Percentiles rank a stretch among this genome's conserved stretches.
phyloP scores from a whole-genome alignment of 2,797 vertebrate genomes.

The Notoglanidium macrostoma region DNA sequence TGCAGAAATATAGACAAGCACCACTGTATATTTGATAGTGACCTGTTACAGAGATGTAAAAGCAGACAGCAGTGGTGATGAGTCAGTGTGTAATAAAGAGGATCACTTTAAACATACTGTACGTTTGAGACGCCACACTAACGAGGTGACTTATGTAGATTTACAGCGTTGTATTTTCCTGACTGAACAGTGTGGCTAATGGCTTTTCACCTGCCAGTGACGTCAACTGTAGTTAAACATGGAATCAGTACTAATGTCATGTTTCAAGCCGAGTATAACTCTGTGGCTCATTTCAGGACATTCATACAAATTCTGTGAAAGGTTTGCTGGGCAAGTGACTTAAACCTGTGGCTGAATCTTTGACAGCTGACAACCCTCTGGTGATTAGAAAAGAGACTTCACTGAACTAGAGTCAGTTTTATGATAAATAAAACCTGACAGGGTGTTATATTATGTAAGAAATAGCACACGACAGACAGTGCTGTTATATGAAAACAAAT shows the following conservation, averaged over 20 bases:
- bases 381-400: background rate
- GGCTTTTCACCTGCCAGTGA: background rate
- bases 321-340: background rate
- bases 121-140: background rate
- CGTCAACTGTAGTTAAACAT: background rate
- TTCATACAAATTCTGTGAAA: background rate
- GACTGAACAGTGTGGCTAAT: background rate
- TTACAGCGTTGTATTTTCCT: background rate
- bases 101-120: background rate
- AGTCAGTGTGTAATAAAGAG: background rate
- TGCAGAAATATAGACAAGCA: too few relatives aligned
- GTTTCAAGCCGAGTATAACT: background rate
- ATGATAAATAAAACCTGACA: background rate
- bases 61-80: background rate
- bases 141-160: background rate
- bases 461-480: background rate
- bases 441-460: background rate
- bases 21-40: background rate
- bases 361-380: background rate
- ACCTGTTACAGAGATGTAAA: background rate
- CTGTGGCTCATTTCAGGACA: background rate
- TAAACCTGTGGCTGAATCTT: background rate
- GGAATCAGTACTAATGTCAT: background rate
- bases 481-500: background rate
- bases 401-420: background rate